Conservation (phyloP, 2,888 invertebrate species). For the Morpho achilles region DNA sequence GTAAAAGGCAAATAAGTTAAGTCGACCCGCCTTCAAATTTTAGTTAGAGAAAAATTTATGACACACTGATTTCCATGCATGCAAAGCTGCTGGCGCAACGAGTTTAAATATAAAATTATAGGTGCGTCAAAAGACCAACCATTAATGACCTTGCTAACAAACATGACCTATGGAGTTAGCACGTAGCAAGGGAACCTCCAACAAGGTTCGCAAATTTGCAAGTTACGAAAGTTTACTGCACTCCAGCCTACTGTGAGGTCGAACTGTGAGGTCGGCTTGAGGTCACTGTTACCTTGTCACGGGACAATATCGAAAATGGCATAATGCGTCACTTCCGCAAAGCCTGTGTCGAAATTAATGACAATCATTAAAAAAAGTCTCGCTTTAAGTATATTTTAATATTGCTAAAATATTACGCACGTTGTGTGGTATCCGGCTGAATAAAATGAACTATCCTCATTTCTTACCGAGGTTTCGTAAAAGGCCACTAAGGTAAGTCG, state of each 20-base stretch:
- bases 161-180: conserved; percentile 20
- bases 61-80: too few species aligned
- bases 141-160: conserved; percentile 14
- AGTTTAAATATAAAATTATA: too few species aligned
- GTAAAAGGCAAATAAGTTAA: too few species aligned
- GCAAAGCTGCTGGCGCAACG: too few species aligned
- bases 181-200: conserved; percentile 11
- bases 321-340: conserved; percentile 28
- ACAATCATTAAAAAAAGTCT: too few species aligned
- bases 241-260: conserved; percentile 31
- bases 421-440: too few species aligned
- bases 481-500: too few species aligned
- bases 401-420: neutral
- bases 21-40: too few species aligned
- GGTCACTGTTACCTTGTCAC: conserved; percentile 24
- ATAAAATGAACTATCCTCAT: too few species aligned
- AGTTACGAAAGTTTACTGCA: conserved; percentile 34
- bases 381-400: neutral
- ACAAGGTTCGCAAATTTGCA: conserved; percentile 13
- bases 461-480: too few species aligned
- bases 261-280: conserved; percentile 26
- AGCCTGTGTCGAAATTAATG: conserved; percentile 5
- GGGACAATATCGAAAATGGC: conserved; percentile 23
- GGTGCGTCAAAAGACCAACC: neutral
- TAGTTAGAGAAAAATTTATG: too few species aligned